phyloP scores from a whole-genome alignment of 2,888 invertebrate genomes.

The Diarsia dahlii region DNA sequence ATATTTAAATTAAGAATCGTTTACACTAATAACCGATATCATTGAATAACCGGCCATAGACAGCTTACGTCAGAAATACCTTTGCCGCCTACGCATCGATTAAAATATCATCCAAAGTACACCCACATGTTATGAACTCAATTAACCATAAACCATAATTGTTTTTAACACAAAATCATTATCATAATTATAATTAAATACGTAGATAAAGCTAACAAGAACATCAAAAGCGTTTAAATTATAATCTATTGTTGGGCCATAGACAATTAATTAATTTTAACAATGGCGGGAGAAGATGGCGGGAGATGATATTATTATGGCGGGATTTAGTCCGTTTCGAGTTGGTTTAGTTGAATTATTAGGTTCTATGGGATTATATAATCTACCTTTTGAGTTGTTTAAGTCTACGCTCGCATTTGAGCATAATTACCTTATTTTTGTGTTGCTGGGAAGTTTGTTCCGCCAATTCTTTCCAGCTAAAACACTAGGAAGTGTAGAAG shows the following conservation, averaged over 20 bases:
- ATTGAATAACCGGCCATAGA: background rate
- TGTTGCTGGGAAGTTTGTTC: too few relatives aligned
- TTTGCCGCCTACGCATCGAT: background rate
- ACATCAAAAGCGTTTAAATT: conserved; percentile 66
- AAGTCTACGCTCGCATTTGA: background rate
- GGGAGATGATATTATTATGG: conserved; percentile 47
- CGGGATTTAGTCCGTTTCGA: conserved; percentile 37
- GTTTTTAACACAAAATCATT: conserved; percentile 53
- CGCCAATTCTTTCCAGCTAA: too few relatives aligned
- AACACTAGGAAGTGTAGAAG: too few relatives aligned
- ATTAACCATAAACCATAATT: conserved; percentile 42
- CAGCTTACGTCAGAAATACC: background rate
- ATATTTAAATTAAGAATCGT: conserved; percentile 1
- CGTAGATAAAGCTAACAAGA: conserved; percentile 50
- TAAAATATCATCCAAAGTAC: conserved; percentile 13
- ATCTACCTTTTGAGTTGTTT: background rate
- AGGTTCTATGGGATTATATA: background rate
- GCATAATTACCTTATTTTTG: too few relatives aligned
- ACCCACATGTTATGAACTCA: conserved; percentile 42
- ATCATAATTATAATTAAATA: conserved; percentile 56
- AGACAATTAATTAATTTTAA: conserved; percentile 72
- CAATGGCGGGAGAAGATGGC: conserved; percentile 68
- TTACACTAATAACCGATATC: background rate
- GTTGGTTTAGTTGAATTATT: conserved; percentile 27
- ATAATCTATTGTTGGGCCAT: conserved; percentile 65